Evolutionary conservation across 1,140 invertebrate genomes (phyloP).

Genomic region (Drosophila sulfurigaster): DNA sequence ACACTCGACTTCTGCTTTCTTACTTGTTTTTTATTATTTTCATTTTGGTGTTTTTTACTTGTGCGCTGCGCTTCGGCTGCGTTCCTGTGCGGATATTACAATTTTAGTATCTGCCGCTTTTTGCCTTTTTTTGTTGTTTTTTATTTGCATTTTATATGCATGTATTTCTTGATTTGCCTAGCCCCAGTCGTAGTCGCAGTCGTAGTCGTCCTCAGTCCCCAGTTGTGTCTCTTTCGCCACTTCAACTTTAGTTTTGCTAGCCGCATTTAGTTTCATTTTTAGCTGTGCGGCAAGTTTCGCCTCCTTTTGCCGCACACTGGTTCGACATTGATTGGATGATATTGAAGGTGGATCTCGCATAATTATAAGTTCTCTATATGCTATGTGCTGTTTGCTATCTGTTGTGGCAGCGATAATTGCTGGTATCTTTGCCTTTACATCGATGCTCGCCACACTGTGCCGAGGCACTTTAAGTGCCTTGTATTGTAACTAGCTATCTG

Average conservation of each 20-base stretch:
- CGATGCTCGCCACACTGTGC: conserved; percentile 48
- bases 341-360: conserved; percentile 26
- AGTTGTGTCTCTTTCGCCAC: background rate
- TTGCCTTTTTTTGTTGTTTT: background rate
- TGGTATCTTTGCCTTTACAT: background rate
- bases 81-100: conserved; percentile 80
- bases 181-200: conserved; percentile 24
- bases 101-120: conserved; percentile 81
- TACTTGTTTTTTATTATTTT: conserved; percentile 17
- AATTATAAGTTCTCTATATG: conserved; percentile 22
- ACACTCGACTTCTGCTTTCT: too few species aligned
- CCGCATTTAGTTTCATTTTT: conserved; percentile 64
- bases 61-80: conserved; percentile 25
- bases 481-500: conserved; percentile 74
- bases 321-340: conserved; percentile 19
- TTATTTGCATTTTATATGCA: conserved; percentile 83
- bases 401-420: background rate
- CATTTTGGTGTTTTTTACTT: conserved; percentile 17
- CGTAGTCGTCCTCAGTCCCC: too few species aligned
- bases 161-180: conserved; percentile 56
- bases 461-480: conserved; percentile 59
- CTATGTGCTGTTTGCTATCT: conserved; percentile 26
- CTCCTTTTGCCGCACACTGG: conserved; percentile 5
- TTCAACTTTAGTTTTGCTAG: conserved; percentile 48
- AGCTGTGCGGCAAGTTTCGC: background rate